These are phyloP conservation scores for Oceanodroma leucorhoa DNA, from an alignment of 2,797 vertebrate species.

Conservation along the genomic window DNA sequence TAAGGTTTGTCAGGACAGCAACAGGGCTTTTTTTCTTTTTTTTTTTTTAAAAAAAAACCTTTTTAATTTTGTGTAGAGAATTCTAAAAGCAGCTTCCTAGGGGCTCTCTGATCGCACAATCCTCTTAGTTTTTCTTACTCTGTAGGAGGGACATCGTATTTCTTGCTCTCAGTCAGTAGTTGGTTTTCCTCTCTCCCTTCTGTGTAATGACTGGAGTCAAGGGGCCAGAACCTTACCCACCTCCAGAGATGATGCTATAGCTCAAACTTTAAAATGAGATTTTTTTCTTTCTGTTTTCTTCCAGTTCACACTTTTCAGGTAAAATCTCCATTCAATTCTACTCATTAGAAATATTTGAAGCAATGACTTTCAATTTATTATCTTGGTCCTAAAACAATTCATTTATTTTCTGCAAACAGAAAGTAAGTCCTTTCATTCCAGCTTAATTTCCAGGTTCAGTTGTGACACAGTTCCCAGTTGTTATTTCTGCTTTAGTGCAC, in stretches of 20 bases:
- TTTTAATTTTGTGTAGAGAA: conserved; percentile 49
- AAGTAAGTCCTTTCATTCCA: background rate
- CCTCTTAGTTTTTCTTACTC: conserved; percentile 33
- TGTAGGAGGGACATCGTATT: conserved; percentile 32
- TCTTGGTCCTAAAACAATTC: background rate
- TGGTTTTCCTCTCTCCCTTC: conserved; percentile 13
- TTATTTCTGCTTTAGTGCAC: background rate
- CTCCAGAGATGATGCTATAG: background rate
- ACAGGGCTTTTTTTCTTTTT: background rate
- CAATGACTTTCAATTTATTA: background rate
- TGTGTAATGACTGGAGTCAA: conserved; percentile 37
- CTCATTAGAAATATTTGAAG: background rate
- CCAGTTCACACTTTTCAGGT: background rate
- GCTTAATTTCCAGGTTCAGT: background rate
- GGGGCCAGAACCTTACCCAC: background rate
- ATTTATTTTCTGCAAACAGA: background rate
- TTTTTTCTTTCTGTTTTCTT: background rate
- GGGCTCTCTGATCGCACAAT: background rate
- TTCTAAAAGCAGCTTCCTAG: conserved; percentile 44
- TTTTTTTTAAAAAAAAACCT: background rate
- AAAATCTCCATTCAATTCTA: background rate
- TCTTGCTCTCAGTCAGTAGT: conserved; percentile 19
- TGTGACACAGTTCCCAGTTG: background rate
- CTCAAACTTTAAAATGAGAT: background rate
- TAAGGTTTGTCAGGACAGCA: conserved; percentile 29